These are phyloP conservation scores for Agriopis aurantiaria DNA, from an alignment of 2,888 invertebrate genomes.

Conservation along the genomic window DNA sequence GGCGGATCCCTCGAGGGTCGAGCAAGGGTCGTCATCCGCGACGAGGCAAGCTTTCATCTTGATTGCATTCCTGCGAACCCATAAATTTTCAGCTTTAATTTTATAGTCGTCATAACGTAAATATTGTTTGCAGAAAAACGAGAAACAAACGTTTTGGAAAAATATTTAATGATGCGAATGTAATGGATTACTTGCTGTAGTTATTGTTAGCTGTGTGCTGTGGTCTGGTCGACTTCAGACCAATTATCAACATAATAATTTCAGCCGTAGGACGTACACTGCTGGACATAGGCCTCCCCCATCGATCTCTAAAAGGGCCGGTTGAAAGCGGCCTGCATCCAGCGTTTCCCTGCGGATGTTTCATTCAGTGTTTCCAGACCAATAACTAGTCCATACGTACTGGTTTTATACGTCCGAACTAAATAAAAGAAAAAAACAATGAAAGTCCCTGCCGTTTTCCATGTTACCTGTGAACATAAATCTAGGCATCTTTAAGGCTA, in stretches of 20 bases:
- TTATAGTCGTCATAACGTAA: constrained; percentile 57
- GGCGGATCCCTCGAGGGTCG: constrained; percentile 19
- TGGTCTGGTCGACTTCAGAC: not conserved
- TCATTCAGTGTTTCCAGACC: not conserved
- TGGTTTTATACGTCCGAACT: no score
- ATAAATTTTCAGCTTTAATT: constrained; percentile 65
- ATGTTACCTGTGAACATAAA: no score
- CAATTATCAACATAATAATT: no score
- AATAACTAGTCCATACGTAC: not conserved
- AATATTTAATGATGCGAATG: constrained; percentile 12
- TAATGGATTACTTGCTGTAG: constrained; percentile 12
- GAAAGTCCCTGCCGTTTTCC: no score
- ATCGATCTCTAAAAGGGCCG: no score
- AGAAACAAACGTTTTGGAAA: constrained; percentile 36
- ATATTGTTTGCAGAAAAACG: constrained; percentile 52
- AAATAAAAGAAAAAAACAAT: no score
- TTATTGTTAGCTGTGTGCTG: not conserved
- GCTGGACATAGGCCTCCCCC: no score
- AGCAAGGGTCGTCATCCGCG: constrained; percentile 44
- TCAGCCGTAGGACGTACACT: no score
- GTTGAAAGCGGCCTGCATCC: no score
- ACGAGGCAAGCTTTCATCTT: constrained; percentile 63
- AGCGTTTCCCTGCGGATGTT: no score
- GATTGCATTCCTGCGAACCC: constrained; percentile 66
- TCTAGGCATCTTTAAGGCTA: no score